Conservation (phyloP, 2,888 invertebrate genomes). For the Tinea pellionella region DNA sequence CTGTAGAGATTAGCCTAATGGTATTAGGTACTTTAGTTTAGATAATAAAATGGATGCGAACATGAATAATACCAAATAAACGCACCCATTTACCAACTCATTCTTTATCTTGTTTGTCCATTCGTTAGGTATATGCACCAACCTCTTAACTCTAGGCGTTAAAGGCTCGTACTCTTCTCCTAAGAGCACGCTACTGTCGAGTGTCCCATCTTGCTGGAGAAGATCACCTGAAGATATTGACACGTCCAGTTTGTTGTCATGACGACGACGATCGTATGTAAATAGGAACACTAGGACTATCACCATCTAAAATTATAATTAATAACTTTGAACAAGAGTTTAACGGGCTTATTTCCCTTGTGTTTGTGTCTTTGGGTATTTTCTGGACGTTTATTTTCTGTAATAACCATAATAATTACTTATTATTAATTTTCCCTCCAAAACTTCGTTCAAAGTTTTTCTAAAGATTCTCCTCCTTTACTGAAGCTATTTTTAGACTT, state of each 20-base stretch:
- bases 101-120: not conserved
- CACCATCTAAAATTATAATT: constrained; percentile 33
- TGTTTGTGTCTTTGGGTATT: too few relatives aligned
- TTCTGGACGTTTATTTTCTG: too few relatives aligned
- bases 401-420: too few relatives aligned
- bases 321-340: too few relatives aligned
- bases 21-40: too few relatives aligned
- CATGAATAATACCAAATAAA: not conserved
- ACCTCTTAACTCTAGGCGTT: constrained; percentile 7
- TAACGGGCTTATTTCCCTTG: too few relatives aligned
- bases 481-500: too few relatives aligned
- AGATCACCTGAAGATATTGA: constrained; percentile 62
- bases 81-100: not conserved
- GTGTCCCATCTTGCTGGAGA: constrained; percentile 59
- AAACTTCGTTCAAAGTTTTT: too few relatives aligned
- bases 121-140: not conserved
- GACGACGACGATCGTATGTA: constrained; percentile 32
- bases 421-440: too few relatives aligned
- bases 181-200: constrained; percentile 55
- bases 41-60: constrained; percentile 1
- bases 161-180: constrained; percentile 41
- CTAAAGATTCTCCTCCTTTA: too few relatives aligned
- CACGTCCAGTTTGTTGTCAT: constrained; percentile 51
- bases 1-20: too few relatives aligned
- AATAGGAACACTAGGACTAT: constrained; percentile 55